Conservation (phyloP, 2,113 vertebrate species). For the Cyphomyrus discorhynchus region DNA sequence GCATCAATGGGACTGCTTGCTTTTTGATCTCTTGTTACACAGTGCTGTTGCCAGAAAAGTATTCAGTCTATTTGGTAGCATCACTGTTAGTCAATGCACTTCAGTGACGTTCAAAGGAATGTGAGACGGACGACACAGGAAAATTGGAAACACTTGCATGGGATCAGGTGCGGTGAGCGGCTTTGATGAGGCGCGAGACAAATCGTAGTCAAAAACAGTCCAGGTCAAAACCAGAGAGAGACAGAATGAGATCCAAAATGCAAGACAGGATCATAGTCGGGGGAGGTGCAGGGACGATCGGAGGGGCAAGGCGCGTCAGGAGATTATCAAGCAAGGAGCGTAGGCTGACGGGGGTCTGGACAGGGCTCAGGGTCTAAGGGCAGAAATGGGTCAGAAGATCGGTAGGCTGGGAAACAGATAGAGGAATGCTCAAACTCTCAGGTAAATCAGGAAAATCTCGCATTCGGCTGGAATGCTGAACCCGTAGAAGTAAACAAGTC, state of each 20-base stretch:
- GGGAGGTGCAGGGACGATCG: neutral
- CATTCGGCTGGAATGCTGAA: neutral
- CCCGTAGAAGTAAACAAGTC: neutral
- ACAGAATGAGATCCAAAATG: neutral
- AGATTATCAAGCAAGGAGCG: neutral
- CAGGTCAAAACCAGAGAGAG: neutral
- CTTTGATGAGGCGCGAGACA: too few species aligned
- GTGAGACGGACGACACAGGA: too few species aligned
- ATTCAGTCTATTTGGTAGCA: neutral
- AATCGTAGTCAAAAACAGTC: neutral
- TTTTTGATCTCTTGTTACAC: neutral
- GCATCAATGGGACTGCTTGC: neutral
- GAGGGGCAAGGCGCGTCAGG: neutral
- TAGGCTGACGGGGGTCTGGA: neutral
- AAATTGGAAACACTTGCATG: too few species aligned
- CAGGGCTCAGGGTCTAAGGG: neutral
- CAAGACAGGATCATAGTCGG: neutral
- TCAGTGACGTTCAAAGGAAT: neutral
- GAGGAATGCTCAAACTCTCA: neutral
- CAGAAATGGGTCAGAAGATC: neutral
- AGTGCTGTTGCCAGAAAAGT: neutral
- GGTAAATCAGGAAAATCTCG: neutral
- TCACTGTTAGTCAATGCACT: neutral
- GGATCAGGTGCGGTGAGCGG: too few species aligned
- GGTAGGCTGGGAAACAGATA: neutral